Evolutionary conservation across 2,113 vertebrate species (phyloP), one percentile per base, ranked within the genome.

Genomic region (Orcinus orca): DNA sequence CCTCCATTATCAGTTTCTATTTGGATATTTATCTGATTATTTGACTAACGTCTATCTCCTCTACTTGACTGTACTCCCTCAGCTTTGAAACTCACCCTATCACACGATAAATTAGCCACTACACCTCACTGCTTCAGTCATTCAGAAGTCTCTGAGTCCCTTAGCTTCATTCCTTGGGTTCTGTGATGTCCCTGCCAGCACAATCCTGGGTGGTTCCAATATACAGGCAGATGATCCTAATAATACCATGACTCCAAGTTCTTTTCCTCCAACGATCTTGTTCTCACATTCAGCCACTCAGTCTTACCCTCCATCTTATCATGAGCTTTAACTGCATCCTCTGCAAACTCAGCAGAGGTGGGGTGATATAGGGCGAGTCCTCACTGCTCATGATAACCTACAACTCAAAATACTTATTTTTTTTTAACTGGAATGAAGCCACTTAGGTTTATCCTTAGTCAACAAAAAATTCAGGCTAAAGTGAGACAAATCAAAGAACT

Each of bases 401-500:
- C 26, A 96, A 79, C 17, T 67, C 41, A 71, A 58, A 73, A 36
- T n/a, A 90, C 6, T 47, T 93, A 62, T 53, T 53, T 74, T 41
- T 41, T 93, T 41, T 92, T 81, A 81, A 68, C 41, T 89, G 71
- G 44, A 86, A 94, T 53, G 53, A 86, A 93, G 36, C 23, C 44
- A 90, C 13, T 62, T 53, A 89, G 14, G 15, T 88, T 74, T 94
- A 79, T 70, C 3, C 26, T 84, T 85, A 26, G 38, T 50, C n/a
- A 95, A 90, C 25, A 58, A 84, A 68, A 73, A 84, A 82, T 47
- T 62, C n/a, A 95, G 76, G 58, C 36, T 96, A 60, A 84, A 68
- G 6, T 86, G 77, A 73, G 70, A 90, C 38, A 50, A 95, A 94
- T 38, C 33, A 82, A 95, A 92, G 67, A 89, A 88, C 29, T n/a